Base-by-base conservation (phyloP, 2,797 vertebrate genomes). In the Mormyrus hasselquistii region DNA sequence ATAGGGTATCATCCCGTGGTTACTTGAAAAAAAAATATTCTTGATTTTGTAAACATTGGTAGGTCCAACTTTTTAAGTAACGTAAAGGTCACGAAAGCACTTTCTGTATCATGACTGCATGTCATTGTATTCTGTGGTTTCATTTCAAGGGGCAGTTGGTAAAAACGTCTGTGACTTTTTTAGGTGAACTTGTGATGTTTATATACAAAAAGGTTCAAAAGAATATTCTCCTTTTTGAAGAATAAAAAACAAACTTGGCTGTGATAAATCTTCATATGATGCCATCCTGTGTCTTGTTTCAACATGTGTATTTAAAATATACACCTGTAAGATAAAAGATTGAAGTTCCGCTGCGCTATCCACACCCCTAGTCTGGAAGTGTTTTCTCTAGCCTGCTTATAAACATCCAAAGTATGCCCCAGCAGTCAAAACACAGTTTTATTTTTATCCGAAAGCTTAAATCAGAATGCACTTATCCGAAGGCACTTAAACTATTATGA, bases 381-480 rank as follows among this genome's bases (percentile, higher is more conserved):
- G 69, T 55, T 69, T 53, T 10, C 38, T 14, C 19, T n/a, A 79
- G 38, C 65, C 55, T 90, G 90, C 89, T 91, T 90, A 89, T 69
- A 88, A 86, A 90, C 87, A 86, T 84, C 88, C 88, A 88, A 89
- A 79, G 4, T n/a, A 85, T 86, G 83, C 86, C 55, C 87, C 88
- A 50, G 79, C 90, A 49, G 84, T 90, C 90, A 88, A 90, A 88
- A 89, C 88, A 88, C 84, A 76, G 89, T n/a, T 87, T 87, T 57
- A 87, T 86, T 89, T 89, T 89, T 90, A 90, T 87, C 57, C 86
- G 65, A 88, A 85, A 90, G 34, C 89, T 91, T 88, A 90, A 44
- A 34, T 34, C 29, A 34, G 29, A 34, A 34, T 34, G 29, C 29
- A 1, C 29, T 34, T 34, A 34, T 34, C 29, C 29, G 2, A 87